Evolutionary conservation across 2,888 invertebrate genomes (phyloP).

Genomic region (Xanthorhoe designata): DNA sequence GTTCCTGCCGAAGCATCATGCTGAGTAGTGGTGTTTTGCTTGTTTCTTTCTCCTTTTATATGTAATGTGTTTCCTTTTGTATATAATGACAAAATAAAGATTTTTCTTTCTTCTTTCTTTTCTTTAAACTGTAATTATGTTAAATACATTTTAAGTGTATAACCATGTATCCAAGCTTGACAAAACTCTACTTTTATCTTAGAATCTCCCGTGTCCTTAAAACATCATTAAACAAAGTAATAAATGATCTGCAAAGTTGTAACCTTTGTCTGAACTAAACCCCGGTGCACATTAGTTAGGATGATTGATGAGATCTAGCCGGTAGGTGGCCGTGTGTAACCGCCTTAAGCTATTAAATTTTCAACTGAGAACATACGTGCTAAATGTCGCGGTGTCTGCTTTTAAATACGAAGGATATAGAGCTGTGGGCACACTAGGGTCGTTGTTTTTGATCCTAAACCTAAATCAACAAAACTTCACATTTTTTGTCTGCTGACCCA

Average conservation of each 20-base stretch:
- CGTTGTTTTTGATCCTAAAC: no score
- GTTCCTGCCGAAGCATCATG: no score
- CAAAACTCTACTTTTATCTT: constrained; percentile 26
- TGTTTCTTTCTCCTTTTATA: no score
- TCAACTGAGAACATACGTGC: constrained; percentile 61
- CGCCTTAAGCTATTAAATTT: constrained; percentile 59
- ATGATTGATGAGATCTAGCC: constrained; percentile 54
- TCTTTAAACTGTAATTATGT: no score
- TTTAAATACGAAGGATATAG: constrained; percentile 39
- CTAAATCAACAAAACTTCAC: no score
- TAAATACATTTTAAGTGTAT: no score
- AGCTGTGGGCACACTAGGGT: constrained; percentile 27
- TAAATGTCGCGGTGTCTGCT: constrained; percentile 63
- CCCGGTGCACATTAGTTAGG: constrained; percentile 57
- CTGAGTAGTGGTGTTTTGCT: no score
- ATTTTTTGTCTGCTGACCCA: no score
- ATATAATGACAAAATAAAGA: no score
- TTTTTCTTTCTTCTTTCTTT: no score
- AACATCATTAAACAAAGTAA: constrained; percentile 54
- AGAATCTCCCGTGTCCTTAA: constrained; percentile 18
- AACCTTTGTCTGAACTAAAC: constrained; percentile 61
- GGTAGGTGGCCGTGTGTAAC: constrained; percentile 46
- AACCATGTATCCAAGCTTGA: neutral
- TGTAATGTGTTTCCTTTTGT: no score
- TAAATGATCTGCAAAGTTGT: constrained; percentile 60